Conservation (phyloP, 2,888 invertebrate genomes). For the Chymomyza caudatula region DNA sequence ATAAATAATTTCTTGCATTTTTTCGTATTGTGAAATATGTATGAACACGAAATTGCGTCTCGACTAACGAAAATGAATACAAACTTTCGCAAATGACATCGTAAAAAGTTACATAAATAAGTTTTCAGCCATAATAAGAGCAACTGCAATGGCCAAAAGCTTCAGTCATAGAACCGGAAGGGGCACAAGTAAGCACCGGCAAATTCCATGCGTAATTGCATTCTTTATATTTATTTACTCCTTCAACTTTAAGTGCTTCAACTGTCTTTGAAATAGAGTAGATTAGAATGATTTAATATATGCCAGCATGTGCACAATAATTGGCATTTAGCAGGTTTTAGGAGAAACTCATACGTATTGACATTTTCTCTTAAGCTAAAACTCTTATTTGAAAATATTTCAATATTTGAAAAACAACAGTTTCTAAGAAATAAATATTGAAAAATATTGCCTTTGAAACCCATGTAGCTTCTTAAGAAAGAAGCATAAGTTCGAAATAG, state of each 20-base stretch:
- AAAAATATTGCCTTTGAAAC: too few species aligned
- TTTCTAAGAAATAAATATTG: too few species aligned
- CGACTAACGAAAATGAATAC: constrained; percentile 61
- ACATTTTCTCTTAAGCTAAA: background rate
- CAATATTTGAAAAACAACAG: too few species aligned
- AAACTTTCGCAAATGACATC: constrained; percentile 68
- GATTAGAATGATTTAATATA: background rate
- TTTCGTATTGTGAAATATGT: constrained; percentile 43
- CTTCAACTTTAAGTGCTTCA: constrained; percentile 7
- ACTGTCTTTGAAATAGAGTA: background rate
- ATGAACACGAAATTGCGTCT: background rate
- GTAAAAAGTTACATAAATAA: constrained; percentile 62
- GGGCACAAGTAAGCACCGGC: constrained; percentile 51
- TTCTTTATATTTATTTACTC: constrained; percentile 50
- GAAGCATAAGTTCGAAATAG: too few species aligned
- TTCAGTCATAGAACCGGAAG: constrained; percentile 3
- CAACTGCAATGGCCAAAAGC: background rate
- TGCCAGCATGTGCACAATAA: background rate
- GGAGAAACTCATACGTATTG: background rate
- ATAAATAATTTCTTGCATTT: constrained; percentile 56
- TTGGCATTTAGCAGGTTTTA: background rate
- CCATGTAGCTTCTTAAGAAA: too few species aligned
- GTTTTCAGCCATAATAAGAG: constrained; percentile 31
- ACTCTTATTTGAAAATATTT: background rate
- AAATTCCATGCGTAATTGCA: constrained; percentile 71